A percentile compares a stretch with the other conserved stretches of the same genome.
phyloP scores from a whole-genome alignment of 2,113 vertebrate genomes.

The Ptychochromis oligacanthus region DNA sequence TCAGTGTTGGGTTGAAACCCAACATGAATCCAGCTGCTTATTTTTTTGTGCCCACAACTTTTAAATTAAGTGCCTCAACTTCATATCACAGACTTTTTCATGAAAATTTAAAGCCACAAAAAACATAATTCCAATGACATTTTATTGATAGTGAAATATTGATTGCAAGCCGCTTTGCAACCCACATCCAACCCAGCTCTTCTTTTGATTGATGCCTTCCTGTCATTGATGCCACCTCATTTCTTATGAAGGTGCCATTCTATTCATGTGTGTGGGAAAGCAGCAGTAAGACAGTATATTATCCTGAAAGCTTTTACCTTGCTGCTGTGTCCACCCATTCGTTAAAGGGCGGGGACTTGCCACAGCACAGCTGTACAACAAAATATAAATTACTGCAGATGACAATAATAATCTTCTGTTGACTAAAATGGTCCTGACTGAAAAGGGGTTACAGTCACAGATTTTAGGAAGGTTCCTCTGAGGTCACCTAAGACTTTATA shows the following conservation, averaged over 20 bases:
- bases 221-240: too few relatives aligned
- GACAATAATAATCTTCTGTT: not conserved
- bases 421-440: not conserved
- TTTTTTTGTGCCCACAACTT: fast-evolving
- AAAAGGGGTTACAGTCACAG: not conserved
- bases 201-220: too few relatives aligned
- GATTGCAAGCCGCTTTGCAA: not conserved
- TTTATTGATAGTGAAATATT: not conserved
- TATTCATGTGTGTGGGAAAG: not conserved
- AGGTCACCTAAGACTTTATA: not conserved
- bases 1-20: not conserved
- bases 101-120: not conserved
- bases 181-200: not conserved
- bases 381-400: not conserved
- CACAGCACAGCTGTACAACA: not conserved
- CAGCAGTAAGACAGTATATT: fast-evolving
- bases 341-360: not conserved
- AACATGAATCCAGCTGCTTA: not conserved
- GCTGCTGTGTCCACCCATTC: fast-evolving
- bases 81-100: not conserved
- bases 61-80: not conserved
- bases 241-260: not conserved
- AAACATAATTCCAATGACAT: not conserved
- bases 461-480: not conserved
- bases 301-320: too few relatives aligned